Percentiles rank a stretch among this genome's conserved stretches.
Conservation (phyloP, 2,113 vertebrate genomes). For the Entelurus aequoreus region DNA sequence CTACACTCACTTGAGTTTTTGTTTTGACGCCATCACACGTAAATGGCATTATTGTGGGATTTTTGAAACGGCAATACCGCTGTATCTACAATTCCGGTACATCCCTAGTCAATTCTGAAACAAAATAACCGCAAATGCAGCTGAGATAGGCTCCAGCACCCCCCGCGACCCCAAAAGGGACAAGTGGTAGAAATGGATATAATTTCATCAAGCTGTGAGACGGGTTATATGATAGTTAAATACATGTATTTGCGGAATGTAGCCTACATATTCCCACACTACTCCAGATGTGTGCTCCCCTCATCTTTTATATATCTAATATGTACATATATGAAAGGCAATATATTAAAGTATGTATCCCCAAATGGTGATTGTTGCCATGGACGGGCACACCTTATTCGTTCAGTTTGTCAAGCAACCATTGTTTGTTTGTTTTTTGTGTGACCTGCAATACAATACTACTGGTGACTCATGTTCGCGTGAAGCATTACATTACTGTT, state of each 20-base stretch:
- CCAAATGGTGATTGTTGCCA: background rate
- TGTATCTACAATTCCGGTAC: too few species aligned
- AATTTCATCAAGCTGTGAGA: too few species aligned
- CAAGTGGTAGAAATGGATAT: too few species aligned
- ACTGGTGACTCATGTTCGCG: background rate
- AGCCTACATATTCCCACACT: background rate
- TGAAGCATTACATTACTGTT: background rate
- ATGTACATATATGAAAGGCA: background rate
- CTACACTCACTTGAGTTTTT: too few species aligned
- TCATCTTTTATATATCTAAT: background rate
- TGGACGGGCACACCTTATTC: background rate
- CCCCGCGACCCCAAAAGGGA: too few species aligned
- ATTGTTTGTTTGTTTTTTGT: background rate
- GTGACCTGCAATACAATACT: slow-evolving; percentile 2
- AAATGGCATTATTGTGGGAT: too few species aligned
- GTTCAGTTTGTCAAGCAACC: slow-evolving; percentile 4
- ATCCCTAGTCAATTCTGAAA: too few species aligned
- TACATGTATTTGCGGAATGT: background rate
- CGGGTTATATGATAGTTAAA: background rate
- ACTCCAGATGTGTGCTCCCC: background rate
- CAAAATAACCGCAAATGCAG: too few species aligned
- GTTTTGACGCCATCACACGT: too few species aligned
- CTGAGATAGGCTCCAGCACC: too few species aligned
- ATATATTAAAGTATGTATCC: background rate
- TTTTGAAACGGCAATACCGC: too few species aligned